Conservation (phyloP, 2,113 vertebrate species). For the Otolemur garnettii region DNA sequence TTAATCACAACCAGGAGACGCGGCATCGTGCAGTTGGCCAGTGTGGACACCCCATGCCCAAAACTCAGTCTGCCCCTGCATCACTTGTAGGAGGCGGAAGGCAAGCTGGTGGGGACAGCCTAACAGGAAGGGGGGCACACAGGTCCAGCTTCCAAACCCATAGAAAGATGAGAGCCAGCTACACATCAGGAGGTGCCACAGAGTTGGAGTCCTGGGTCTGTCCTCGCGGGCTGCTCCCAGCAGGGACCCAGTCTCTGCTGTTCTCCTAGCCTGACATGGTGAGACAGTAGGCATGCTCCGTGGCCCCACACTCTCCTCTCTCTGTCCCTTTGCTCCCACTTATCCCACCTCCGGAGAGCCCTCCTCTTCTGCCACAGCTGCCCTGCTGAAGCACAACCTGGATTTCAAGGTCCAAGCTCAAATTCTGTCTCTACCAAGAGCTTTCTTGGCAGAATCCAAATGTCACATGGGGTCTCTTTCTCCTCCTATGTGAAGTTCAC, state of each 20-base stretch:
- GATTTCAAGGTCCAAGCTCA: not conserved
- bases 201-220: not conserved
- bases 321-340: not conserved
- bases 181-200: not conserved
- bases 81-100: not conserved
- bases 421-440: not conserved
- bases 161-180: not conserved
- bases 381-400: not conserved
- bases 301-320: not conserved
- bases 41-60: not conserved
- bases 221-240: not conserved
- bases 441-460: not conserved
- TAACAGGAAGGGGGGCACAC: not conserved
- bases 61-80: not conserved
- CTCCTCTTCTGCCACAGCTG: not conserved
- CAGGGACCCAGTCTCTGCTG: not conserved
- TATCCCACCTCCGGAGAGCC: not conserved
- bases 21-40: not conserved
- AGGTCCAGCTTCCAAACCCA: not conserved
- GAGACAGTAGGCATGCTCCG: not conserved
- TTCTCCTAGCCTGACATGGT: too few species aligned
- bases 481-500: not conserved
- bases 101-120: not conserved
- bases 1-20: conserved; percentile 76
- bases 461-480: not conserved